These are phyloP conservation scores for Oxyura jamaicensis DNA, from an alignment of 2,113 vertebrate genomes.

Conservation along the genomic window DNA sequence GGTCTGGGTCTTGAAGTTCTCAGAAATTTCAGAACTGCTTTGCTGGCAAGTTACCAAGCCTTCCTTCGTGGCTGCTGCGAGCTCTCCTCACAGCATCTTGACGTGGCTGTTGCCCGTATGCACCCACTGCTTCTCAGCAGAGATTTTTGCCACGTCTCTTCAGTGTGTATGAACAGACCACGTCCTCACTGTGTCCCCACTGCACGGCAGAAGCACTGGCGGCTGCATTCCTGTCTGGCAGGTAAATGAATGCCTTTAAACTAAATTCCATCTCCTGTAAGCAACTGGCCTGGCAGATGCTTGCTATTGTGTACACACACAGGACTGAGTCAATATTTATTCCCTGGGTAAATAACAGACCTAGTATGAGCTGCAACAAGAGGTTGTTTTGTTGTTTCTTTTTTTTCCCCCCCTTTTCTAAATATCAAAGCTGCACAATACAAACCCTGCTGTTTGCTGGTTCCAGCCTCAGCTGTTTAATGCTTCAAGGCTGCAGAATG, in stretches of 20 bases:
- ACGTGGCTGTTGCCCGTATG: neutral
- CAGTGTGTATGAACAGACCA: neutral
- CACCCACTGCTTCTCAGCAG: neutral
- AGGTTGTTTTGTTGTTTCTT: neutral
- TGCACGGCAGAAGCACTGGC: neutral
- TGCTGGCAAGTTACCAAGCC: neutral
- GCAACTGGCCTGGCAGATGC: constrained; percentile 22
- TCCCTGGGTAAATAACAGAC: constrained; percentile 31
- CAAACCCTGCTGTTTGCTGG: constrained; percentile 10
- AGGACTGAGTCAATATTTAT: constrained; percentile 57
- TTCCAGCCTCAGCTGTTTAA: neutral
- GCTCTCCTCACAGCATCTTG: neutral
- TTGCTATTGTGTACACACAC: constrained; percentile 56
- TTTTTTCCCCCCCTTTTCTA: neutral
- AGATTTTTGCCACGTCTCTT: neutral
- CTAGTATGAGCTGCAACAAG: constrained; percentile 9
- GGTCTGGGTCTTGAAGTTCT: constrained; percentile 21
- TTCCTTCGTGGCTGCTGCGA: neutral
- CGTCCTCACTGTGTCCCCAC: neutral
- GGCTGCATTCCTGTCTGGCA: constrained; percentile 40
- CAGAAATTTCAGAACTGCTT: neutral
- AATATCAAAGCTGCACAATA: neutral
- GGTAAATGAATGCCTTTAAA: constrained; percentile 42
- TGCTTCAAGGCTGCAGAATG: neutral
- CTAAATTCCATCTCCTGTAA: constrained; percentile 43